Conservation (phyloP, 2,113 vertebrate species). For the Acrocephalus kingi region DNA sequence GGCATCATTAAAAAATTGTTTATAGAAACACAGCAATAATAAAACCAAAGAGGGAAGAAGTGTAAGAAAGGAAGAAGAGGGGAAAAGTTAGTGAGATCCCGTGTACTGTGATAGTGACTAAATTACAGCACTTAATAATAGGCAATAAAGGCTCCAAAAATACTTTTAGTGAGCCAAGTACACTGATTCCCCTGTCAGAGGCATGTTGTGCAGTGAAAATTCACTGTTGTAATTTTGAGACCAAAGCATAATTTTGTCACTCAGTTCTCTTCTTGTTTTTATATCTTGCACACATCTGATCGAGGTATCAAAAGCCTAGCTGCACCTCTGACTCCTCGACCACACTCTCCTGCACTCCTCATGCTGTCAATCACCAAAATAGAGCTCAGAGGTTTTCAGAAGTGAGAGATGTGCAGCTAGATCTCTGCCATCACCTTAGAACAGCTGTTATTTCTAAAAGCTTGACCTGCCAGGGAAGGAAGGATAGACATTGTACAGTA, state of each 20-base stretch:
- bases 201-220: background rate
- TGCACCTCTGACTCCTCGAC: background rate
- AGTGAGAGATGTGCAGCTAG: background rate
- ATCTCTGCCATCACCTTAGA: slow-evolving; percentile 18
- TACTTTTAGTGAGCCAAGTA: background rate
- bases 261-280: background rate
- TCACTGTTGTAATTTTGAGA: background rate
- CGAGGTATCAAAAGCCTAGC: background rate
- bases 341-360: background rate
- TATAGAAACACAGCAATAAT: background rate
- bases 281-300: background rate
- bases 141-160: background rate
- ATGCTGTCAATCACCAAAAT: background rate
- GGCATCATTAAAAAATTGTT: background rate
- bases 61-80: background rate
- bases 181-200: background rate
- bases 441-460: slow-evolving; percentile 8
- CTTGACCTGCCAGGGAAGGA: slow-evolving; percentile 7
- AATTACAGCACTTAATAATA: background rate
- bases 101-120: background rate
- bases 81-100: background rate
- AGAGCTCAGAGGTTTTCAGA: slow-evolving; percentile 2
- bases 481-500: background rate
- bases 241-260: background rate
- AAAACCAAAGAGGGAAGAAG: background rate